A percentile compares a stretch with the other conserved stretches of the same genome.
phyloP scores from a whole-genome alignment of 2,113 vertebrate genomes.

The Urocitellus parryii region DNA sequence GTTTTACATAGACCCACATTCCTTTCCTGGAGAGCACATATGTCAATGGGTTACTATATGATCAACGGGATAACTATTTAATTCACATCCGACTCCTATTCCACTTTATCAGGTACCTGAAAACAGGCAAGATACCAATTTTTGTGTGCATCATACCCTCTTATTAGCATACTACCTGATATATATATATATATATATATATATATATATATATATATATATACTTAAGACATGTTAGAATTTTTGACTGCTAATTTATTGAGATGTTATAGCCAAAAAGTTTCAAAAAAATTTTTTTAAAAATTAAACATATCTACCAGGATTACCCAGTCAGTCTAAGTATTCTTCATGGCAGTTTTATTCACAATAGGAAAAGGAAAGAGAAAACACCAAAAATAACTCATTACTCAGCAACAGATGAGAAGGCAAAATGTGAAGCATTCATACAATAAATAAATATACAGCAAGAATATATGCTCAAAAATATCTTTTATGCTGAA shows the following conservation, averaged over 20 bases:
- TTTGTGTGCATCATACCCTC: background rate
- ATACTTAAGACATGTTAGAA: background rate
- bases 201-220: no score
- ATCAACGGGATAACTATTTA: background rate
- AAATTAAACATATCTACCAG: background rate
- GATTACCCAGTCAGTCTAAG: background rate
- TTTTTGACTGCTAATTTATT: constrained; percentile 9
- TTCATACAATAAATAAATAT: background rate
- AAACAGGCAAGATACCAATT: background rate
- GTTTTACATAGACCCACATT: background rate
- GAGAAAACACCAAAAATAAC: background rate
- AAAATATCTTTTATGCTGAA: background rate
- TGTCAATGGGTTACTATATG: background rate
- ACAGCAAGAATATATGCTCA: background rate
- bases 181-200: no score
- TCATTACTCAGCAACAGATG: background rate
- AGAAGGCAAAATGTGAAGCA: background rate
- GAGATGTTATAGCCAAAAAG: background rate
- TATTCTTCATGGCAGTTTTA: background rate
- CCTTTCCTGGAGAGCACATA: background rate
- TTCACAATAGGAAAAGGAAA: background rate
- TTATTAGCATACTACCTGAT: background rate
- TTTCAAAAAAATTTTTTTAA: background rate
- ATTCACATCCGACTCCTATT: background rate
- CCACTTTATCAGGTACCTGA: background rate